Conservation (phyloP, 2,888 invertebrate species). For the Hybos culiciformis region DNA sequence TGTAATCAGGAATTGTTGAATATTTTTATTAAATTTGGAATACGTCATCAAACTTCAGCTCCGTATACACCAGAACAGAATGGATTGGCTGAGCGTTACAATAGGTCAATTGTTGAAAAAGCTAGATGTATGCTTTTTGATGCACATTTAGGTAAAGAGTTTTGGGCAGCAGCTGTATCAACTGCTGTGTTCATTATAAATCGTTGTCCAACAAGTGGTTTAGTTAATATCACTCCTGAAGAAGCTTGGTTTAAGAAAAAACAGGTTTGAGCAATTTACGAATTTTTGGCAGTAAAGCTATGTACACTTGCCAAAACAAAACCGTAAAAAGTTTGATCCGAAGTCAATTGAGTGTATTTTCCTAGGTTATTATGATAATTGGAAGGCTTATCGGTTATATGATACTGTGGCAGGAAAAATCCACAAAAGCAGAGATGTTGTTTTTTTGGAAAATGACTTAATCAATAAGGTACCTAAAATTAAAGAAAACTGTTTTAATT, state of each 20-base stretch:
- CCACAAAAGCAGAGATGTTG: background rate
- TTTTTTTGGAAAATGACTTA: background rate
- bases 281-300: background rate
- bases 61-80: background rate
- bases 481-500: too few species aligned
- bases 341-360: background rate
- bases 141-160: background rate
- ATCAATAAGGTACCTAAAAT: too few species aligned
- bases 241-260: background rate
- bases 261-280: background rate
- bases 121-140: slow-evolving; percentile 3
- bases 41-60: background rate
- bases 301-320: too few species aligned
- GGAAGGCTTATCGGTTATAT: background rate
- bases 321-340: background rate
- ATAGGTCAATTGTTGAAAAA: slow-evolving; percentile 3
- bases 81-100: background rate
- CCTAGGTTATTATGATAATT: background rate
- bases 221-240: background rate
- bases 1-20: background rate
- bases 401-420: background rate
- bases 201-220: background rate
- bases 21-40: background rate
- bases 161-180: slow-evolving; percentile 1
- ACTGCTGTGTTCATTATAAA: background rate